These are phyloP conservation scores for Hemibagrus wyckioides DNA, from an alignment of 2,113 vertebrate species.

Conservation along the genomic window DNA sequence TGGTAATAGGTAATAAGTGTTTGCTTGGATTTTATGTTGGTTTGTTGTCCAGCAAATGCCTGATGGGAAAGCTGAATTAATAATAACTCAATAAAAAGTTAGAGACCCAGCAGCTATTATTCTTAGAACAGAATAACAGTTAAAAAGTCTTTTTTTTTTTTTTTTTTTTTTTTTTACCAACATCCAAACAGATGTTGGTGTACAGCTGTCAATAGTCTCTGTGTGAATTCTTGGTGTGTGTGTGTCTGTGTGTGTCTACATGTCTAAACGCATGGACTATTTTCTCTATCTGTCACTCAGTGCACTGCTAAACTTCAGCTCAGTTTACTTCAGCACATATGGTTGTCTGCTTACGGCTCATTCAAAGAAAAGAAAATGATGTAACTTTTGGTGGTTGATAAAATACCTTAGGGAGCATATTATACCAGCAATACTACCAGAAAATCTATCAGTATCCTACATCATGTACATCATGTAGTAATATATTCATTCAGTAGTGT, in stretches of 20 bases:
- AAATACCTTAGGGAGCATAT: neutral
- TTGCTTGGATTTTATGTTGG: neutral
- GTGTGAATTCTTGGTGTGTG: neutral
- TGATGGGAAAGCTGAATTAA: neutral
- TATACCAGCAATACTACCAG: neutral
- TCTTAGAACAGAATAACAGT: neutral
- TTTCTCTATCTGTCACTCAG: neutral
- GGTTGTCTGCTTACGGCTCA: neutral
- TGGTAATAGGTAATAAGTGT: neutral
- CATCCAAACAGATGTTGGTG: slow-evolving; percentile 15
- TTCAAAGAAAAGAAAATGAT: neutral
- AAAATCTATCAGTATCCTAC: neutral
- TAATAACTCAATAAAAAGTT: neutral
- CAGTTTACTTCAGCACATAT: neutral
- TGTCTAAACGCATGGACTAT: neutral
- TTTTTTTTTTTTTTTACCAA: too few species aligned
- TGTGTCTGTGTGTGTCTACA: neutral
- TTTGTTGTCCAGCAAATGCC: neutral
- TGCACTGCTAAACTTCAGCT: neutral
- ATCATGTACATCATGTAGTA: neutral
- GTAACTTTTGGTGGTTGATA: neutral
- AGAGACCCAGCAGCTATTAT: neutral
- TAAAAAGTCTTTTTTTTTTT: neutral
- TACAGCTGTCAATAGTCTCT: neutral
- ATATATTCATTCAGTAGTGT: neutral